phyloP scores from a whole-genome alignment of 2,797 vertebrate species.

The Neomorphus geoffroyi region DNA sequence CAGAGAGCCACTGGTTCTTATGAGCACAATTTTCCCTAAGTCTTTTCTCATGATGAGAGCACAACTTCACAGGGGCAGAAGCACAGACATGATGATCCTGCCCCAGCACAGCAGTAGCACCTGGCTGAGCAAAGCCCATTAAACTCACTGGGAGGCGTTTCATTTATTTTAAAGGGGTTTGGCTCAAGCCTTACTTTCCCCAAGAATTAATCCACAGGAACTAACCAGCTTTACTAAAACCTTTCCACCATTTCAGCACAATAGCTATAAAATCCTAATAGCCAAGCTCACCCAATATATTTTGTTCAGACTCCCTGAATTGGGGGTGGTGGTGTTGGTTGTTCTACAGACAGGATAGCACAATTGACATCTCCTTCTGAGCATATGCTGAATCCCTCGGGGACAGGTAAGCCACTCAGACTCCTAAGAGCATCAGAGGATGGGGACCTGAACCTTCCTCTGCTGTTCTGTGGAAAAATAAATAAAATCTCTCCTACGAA shows the following conservation, averaged over 20 bases:
- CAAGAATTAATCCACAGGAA: neutral
- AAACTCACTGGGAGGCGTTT: neutral
- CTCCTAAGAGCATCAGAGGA: neutral
- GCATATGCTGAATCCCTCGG: neutral
- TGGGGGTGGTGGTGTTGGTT: neutral
- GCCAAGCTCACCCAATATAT: neutral
- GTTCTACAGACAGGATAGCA: neutral
- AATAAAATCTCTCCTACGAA: neutral
- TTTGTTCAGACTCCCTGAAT: neutral
- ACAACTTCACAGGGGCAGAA: neutral
- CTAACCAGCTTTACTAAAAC: neutral
- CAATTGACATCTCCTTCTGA: neutral
- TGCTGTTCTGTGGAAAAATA: neutral
- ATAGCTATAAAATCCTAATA: neutral
- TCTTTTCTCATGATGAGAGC: neutral
- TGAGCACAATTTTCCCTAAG: neutral
- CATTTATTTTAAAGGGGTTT: neutral
- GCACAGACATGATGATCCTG: neutral
- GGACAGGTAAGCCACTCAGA: neutral
- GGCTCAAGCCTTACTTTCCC: neutral
- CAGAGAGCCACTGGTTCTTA: neutral
- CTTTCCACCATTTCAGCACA: neutral
- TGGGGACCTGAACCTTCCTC: neutral
- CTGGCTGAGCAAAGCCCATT: neutral
- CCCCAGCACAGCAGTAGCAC: neutral